Percentiles rank a stretch among this genome's conserved stretches.
These are phyloP conservation scores for Drosophila repletoides DNA, from an alignment of 1,140 invertebrate genomes.

Conservation along the genomic window DNA sequence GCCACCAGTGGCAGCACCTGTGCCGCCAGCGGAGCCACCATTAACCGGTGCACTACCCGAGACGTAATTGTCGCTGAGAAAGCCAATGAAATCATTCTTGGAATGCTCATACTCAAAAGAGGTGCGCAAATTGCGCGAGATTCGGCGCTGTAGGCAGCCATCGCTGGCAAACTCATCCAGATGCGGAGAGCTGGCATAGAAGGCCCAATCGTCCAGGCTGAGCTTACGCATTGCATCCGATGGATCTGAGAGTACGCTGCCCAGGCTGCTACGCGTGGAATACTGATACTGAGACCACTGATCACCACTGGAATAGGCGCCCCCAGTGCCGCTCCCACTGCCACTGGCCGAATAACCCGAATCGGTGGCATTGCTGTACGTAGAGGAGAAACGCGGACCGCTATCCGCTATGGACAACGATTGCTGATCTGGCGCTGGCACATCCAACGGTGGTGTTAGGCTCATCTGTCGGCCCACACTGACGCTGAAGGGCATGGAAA, in stretches of 20 bases:
- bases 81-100: constrained; percentile 78
- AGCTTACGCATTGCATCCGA: constrained; percentile 70
- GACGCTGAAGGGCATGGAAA: constrained; percentile 78
- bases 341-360: constrained; percentile 77
- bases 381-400: constrained; percentile 68
- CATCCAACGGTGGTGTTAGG: constrained; percentile 74
- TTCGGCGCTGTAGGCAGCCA: constrained; percentile 77
- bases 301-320: constrained; percentile 53
- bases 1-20: constrained; percentile 35
- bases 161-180: constrained; percentile 68
- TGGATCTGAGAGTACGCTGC: constrained; percentile 73
- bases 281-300: constrained; percentile 81
- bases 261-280: constrained; percentile 79
- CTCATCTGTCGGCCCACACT: constrained; percentile 68
- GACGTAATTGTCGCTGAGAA: constrained; percentile 73
- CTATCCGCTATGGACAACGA: constrained; percentile 60
- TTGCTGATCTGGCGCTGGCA: constrained; percentile 61
- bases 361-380: constrained; percentile 79
- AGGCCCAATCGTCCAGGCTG: constrained; percentile 71
- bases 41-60: not conserved
- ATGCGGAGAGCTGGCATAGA: constrained; percentile 57
- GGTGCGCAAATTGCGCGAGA: constrained; percentile 79
- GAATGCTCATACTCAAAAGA: constrained; percentile 81
- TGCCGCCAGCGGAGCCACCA: not conserved
- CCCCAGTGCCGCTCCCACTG: constrained; percentile 55